Conservation (phyloP, 2,888 invertebrate species). For the Nesidiocoris tenuis region DNA sequence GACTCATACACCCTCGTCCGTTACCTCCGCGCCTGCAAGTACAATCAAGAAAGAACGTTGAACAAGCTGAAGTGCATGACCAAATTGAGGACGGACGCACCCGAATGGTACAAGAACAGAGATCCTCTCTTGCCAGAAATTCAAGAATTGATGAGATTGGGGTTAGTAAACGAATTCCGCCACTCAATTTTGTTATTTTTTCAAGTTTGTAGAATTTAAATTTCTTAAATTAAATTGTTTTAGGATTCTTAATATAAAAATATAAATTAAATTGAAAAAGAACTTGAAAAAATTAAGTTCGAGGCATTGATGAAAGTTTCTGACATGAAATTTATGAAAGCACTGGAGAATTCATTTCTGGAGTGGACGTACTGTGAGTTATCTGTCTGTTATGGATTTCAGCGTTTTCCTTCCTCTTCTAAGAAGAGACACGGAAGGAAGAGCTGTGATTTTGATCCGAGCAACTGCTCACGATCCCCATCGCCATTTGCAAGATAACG, state of each 20-base stretch:
- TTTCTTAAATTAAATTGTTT: too few species aligned
- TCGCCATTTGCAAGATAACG: constrained; percentile 60
- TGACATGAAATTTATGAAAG: too few species aligned
- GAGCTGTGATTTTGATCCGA: constrained; percentile 62
- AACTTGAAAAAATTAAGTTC: too few species aligned
- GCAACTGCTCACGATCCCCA: constrained; percentile 63
- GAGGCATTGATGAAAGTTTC: too few species aligned
- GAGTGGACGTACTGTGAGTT: too few species aligned
- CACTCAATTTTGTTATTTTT: too few species aligned
- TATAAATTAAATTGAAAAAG: too few species aligned
- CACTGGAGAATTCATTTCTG: too few species aligned
- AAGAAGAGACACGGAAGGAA: constrained; percentile 58
- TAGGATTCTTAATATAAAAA: too few species aligned
- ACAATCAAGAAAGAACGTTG: constrained; percentile 61
- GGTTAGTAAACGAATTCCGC: constrained; percentile 51
- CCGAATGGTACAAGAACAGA: constrained; percentile 64
- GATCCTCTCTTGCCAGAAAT: constrained; percentile 62
- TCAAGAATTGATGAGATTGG: constrained; percentile 61
- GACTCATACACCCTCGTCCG: constrained; percentile 50
- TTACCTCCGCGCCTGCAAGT: constrained; percentile 65
- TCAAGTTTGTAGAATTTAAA: too few species aligned
- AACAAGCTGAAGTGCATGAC: constrained; percentile 62
- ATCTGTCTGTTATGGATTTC: too few species aligned
- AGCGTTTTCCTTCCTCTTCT: constrained; percentile 62
- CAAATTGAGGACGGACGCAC: constrained; percentile 58